Conservation (phyloP, 2,113 vertebrate species). For the Syngnathus scovelli region DNA sequence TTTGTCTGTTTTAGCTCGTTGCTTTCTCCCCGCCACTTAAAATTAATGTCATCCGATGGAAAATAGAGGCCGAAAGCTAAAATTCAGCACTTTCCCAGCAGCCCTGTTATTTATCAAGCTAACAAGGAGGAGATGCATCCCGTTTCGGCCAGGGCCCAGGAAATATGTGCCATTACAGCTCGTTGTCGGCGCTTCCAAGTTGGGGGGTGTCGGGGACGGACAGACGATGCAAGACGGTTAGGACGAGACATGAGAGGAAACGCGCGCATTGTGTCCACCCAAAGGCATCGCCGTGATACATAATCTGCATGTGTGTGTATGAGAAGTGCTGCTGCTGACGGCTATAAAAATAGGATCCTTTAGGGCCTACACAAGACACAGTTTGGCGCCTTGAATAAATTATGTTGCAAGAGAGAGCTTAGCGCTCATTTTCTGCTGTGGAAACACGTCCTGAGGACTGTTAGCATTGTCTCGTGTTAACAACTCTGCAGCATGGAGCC, state of each 20-base stretch:
- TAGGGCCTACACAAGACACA: slow-evolving; percentile 56
- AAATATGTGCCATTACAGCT: slow-evolving; percentile 95
- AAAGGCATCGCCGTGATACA: slow-evolving; percentile 13
- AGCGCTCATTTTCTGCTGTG: slow-evolving; percentile 56
- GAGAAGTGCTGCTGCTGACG: slow-evolving; percentile 58
- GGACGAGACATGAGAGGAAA: slow-evolving; percentile 35
- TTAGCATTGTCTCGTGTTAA: slow-evolving; percentile 67
- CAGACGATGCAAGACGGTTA: slow-evolving; percentile 72
- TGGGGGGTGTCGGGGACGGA: slow-evolving; percentile 83
- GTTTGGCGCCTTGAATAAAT: slow-evolving; percentile 67
- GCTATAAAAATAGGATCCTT: slow-evolving; percentile 60
- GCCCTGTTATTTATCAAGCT: slow-evolving; percentile 99
- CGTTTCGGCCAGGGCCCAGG: slow-evolving; percentile 78
- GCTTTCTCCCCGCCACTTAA: slow-evolving; percentile 82
- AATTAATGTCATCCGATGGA: slow-evolving; percentile 98
- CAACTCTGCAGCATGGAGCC: slow-evolving; percentile 54
- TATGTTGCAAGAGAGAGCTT: slow-evolving; percentile 54
- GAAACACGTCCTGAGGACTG: slow-evolving; percentile 59
- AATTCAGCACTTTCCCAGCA: slow-evolving; percentile 95
- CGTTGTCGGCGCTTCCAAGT: slow-evolving; percentile 87
- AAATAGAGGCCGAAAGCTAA: slow-evolving; percentile 95
- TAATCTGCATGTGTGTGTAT: slow-evolving; percentile 45
- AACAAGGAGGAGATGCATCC: slow-evolving; percentile 95
- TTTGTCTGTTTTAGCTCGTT: slow-evolving; percentile 91
- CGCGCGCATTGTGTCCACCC: slow-evolving; percentile 13